These are phyloP conservation scores for Laothoe populi DNA, from an alignment of 2,888 invertebrate genomes.

Conservation along the genomic window DNA sequence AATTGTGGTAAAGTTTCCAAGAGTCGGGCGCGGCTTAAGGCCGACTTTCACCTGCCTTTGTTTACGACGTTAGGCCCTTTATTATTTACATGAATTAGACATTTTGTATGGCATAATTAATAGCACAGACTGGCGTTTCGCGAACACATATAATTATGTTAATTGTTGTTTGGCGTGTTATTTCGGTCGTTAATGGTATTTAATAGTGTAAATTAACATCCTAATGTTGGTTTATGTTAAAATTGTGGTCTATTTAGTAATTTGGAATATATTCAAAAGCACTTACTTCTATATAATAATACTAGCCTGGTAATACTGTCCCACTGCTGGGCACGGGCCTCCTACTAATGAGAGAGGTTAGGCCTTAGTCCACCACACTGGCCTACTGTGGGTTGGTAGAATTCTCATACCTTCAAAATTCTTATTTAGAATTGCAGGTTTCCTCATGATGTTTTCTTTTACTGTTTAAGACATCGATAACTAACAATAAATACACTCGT, in stretches of 20 bases:
- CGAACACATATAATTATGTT: constrained; percentile 2
- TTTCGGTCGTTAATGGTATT: constrained; percentile 14
- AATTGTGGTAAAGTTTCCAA: constrained; percentile 20
- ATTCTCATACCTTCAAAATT: too few relatives aligned
- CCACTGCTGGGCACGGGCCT: too few relatives aligned
- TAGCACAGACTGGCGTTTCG: constrained; percentile 38
- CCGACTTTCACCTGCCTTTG: constrained; percentile 67
- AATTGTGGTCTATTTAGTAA: background rate
- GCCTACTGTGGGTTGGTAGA: too few relatives aligned
- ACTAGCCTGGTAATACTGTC: too few relatives aligned
- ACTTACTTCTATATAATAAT: too few relatives aligned
- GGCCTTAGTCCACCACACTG: too few relatives aligned
- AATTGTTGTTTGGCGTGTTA: constrained; percentile 31
- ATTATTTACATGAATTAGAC: constrained; percentile 74
- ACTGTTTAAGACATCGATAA: too few relatives aligned
- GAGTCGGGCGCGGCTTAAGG: constrained; percentile 31
- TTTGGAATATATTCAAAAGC: background rate
- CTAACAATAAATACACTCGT: too few relatives aligned
- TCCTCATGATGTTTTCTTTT: too few relatives aligned
- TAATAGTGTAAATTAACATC: constrained; percentile 10
- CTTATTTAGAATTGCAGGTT: too few relatives aligned
- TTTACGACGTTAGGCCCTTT: constrained; percentile 63
- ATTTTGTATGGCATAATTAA: constrained; percentile 70
- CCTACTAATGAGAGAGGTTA: too few relatives aligned
- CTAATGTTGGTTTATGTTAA: constrained; percentile 10